A percentile compares a stretch with the other conserved stretches of the same genome.
These are phyloP conservation scores for Empidonax alnorum DNA, from an alignment of 2,113 vertebrate genomes.

Conservation along the genomic window DNA sequence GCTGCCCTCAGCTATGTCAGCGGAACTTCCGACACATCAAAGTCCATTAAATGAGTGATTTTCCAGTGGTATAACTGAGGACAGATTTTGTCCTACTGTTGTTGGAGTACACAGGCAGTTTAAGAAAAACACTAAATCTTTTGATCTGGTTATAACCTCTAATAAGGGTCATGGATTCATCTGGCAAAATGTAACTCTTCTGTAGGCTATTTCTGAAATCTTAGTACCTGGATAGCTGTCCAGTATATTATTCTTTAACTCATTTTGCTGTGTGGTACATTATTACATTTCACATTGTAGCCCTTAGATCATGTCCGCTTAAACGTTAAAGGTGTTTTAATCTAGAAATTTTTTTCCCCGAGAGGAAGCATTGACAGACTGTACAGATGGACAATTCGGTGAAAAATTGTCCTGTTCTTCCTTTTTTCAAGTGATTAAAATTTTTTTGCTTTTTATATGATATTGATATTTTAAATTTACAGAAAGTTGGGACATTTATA, in stretches of 20 bases:
- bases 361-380: neutral
- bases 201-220: neutral
- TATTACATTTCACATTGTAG: neutral
- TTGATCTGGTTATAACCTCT: neutral
- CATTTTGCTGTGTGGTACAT: neutral
- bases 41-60: neutral
- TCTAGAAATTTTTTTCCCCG: neutral
- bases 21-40: neutral
- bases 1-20: neutral
- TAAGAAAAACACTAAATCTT: neutral
- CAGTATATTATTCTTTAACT: neutral
- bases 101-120: neutral
- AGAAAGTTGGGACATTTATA: neutral
- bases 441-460: neutral
- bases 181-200: neutral
- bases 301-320: neutral
- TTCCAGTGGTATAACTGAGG: neutral
- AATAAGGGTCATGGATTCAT: neutral
- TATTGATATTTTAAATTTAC: neutral
- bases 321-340: neutral
- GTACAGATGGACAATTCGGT: neutral
- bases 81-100: neutral
- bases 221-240: neutral
- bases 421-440: neutral
- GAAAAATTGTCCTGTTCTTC: neutral